phyloP scores from a whole-genome alignment of 2,888 invertebrate genomes.

The Brassicogethes aeneus region DNA sequence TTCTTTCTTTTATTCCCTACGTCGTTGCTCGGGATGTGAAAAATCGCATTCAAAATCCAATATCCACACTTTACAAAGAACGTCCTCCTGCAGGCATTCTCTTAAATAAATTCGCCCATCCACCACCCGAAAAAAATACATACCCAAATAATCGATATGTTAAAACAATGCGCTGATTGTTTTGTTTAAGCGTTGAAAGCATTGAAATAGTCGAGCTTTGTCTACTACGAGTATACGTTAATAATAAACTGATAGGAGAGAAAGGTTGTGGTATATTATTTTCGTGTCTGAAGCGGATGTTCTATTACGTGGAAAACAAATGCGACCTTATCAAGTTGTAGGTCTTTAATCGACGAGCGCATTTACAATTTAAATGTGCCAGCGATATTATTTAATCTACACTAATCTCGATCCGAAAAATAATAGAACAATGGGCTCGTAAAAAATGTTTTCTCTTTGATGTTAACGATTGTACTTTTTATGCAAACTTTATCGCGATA shows the following conservation, averaged over 20 bases:
- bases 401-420: neutral
- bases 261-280: constrained; percentile 1
- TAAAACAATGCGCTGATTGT: neutral
- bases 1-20: neutral
- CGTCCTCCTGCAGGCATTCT: too few relatives aligned
- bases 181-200: constrained; percentile 3
- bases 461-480: neutral
- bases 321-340: neutral
- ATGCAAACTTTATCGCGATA: neutral
- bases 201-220: neutral
- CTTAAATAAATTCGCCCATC: too few relatives aligned
- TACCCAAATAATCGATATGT: too few relatives aligned
- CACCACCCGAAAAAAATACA: too few relatives aligned
- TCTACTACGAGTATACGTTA: too few relatives aligned
- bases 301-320: neutral
- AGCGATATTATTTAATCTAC: neutral
- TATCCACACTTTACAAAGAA: too few relatives aligned
- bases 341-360: neutral
- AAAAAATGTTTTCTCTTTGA: constrained; percentile 1
- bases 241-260: neutral
- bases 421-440: neutral
- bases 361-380: neutral
- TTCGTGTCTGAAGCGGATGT: constrained; percentile 1
- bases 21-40: neutral
- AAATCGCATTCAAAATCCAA: neutral